Evolutionary conservation across 2,797 vertebrate genomes (phyloP).

Genomic region (Muscicapa comitata): DNA sequence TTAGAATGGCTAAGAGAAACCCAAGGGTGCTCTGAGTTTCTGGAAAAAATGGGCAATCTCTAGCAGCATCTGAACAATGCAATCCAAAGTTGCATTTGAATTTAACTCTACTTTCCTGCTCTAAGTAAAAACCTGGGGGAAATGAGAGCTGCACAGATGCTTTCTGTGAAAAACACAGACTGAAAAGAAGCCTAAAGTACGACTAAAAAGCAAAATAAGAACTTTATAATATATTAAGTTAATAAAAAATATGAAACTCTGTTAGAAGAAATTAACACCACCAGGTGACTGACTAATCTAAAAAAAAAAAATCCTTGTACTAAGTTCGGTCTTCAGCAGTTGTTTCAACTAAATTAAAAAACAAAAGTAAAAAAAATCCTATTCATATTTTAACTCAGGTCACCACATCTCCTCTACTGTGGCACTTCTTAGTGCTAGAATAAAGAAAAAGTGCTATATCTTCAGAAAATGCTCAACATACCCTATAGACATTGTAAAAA

Average conservation of each 20-base stretch:
- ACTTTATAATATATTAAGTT: background rate
- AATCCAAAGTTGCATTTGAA: background rate
- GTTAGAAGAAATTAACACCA: background rate
- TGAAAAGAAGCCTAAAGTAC: background rate
- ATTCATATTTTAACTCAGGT: background rate
- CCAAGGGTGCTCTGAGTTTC: background rate
- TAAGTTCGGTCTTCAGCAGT: background rate
- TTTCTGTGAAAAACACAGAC: background rate
- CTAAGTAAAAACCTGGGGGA: background rate
- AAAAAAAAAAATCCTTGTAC: background rate
- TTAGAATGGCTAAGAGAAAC: slow-evolving; percentile 36
- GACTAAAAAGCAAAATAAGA: background rate
- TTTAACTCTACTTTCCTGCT: background rate
- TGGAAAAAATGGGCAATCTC: background rate
- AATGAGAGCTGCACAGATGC: background rate
- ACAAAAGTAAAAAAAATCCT: background rate
- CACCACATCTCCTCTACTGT: background rate
- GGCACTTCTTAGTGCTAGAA: background rate
- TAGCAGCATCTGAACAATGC: background rate
- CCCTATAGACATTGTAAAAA: background rate
- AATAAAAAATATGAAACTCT: background rate
- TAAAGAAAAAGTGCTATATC: background rate
- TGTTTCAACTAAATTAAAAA: background rate
- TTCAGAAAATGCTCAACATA: background rate
- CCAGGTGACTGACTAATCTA: background rate